phyloP scores from a whole-genome alignment of 2,797 vertebrate species.

The Tragelaphus oryx region DNA sequence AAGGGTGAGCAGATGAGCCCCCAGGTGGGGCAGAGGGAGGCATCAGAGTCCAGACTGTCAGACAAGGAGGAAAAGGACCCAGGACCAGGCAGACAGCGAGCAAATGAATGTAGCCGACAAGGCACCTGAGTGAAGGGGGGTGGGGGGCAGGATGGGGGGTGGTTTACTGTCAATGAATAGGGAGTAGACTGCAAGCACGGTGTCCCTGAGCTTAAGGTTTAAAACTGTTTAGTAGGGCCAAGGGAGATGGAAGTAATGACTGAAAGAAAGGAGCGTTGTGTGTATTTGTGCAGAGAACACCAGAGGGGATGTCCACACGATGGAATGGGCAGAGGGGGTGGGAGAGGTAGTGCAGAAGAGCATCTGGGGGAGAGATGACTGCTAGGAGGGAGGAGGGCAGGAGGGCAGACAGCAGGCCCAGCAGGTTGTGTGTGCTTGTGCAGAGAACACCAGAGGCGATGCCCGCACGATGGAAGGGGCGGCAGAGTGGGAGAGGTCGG shows the following conservation, averaged over 20 bases:
- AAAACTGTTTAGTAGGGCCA: neutral
- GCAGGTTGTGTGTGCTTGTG: neutral
- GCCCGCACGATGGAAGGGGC: fast-evolving
- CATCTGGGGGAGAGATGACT: neutral
- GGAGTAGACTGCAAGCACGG: neutral
- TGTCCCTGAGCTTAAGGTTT: neutral
- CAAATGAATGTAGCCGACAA: neutral
- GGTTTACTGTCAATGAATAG: fast-evolving
- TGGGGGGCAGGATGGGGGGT: neutral
- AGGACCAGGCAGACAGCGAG: neutral
- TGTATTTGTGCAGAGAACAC: neutral
- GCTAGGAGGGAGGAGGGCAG: neutral
- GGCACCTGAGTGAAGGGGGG: neutral
- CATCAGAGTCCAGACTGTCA: neutral
- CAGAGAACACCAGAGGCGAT: neutral
- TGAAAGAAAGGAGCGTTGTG: neutral
- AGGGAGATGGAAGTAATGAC: neutral
- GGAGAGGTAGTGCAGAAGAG: neutral
- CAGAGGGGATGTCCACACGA: fast-evolving
- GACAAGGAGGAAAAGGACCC: neutral
- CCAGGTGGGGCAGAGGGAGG: neutral
- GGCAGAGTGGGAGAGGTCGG: fast-evolving
- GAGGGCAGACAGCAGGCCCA: fast-evolving
- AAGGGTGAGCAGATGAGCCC: too few relatives aligned
- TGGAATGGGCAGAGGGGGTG: fast-evolving